Base-by-base conservation (phyloP, 2,888 invertebrate genomes). In the Rhingia campestris region DNA sequence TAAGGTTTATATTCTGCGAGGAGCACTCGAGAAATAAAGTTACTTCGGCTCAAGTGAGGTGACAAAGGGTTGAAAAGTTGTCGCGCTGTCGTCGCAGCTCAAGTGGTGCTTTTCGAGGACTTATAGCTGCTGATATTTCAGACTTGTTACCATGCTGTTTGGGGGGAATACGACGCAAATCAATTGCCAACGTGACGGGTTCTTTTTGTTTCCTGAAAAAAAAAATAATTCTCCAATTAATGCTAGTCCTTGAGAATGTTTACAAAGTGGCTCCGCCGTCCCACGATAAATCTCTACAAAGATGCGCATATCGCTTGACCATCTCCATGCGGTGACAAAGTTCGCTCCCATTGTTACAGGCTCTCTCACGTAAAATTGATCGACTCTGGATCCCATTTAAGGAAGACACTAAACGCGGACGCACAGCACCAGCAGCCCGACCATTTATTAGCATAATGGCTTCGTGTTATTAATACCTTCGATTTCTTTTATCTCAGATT, bases 21-120 rank as follows among this genome's bases (percentile, higher is more conserved):
- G 63, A 56, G 30, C 56, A 72, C 81, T 82, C 35, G 54, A 73
- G 47, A 56, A 61, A 82, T 58, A 82, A 77, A 82, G 73, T 67
- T 61, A 81, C 77, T 77, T 66, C 41, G 59, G 51, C 47, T 81
- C 49, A 74, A 79, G 80, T 81, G 54, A 35, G 12, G 41, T 47
- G 67, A 53, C 59, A 77, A 82, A 73, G 81, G 80, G 80, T 75
- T 81, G 49, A 43, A 58, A 72, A 77, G 45, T 64, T 76, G 69
- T 76, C 70, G 73, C 63, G 12, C 49, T 49, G 58, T 51, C 63
- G 77, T 39, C n/a, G 70, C 45, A 66, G 43, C 66, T 82, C 67
- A 67, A 82, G 77, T 79, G 61, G 22, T 32, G 66, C 81, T 77
- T 51, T 45, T 43, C 49, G 30, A 54, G 76, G 45, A 41, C 54